These are phyloP conservation scores for Popillia japonica DNA, from an alignment of 1,140 invertebrate genomes.

Conservation along the genomic window DNA sequence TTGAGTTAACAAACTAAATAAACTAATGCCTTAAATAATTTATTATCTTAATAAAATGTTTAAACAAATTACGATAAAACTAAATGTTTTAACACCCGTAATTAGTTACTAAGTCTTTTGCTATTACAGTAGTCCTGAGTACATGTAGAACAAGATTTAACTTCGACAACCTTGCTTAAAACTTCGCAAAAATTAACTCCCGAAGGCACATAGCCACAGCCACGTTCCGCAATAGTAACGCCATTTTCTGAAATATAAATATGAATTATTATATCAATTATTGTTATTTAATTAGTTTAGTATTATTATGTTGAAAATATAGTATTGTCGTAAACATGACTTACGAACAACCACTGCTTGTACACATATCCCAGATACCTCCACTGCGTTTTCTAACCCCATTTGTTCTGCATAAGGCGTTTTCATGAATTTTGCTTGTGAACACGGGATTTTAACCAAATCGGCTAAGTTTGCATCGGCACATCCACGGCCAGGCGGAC, in stretches of 20 bases:
- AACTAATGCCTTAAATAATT: background rate
- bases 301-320: background rate
- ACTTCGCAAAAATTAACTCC: background rate
- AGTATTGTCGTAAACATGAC: background rate
- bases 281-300: background rate
- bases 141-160: background rate
- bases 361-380: background rate
- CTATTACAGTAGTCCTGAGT: background rate
- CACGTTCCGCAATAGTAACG: background rate
- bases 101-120: background rate
- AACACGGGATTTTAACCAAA: background rate
- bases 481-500: background rate
- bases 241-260: background rate
- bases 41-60: background rate
- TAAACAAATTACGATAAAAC: background rate
- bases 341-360: background rate
- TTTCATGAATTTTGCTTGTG: background rate
- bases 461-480: background rate
- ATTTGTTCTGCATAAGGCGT: background rate
- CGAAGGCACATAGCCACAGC: background rate
- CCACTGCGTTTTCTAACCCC: background rate
- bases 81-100: background rate
- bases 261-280: background rate
- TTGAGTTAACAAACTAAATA: background rate
- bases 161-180: background rate